These are phyloP conservation scores for Empidonax alnorum DNA, from an alignment of 2,113 vertebrate genomes.

Conservation along the genomic window DNA sequence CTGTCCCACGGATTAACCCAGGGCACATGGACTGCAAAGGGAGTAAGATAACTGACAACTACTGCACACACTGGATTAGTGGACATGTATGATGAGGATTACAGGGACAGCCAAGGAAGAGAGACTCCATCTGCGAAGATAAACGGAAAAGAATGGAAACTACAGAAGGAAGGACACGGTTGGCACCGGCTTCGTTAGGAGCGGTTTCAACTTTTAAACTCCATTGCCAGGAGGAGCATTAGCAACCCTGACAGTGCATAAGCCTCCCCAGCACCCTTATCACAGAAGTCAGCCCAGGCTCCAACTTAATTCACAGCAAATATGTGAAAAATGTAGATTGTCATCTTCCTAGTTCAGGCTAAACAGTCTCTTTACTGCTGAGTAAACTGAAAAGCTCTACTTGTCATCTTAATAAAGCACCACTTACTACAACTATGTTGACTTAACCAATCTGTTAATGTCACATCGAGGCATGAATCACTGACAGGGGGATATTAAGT, in stretches of 20 bases:
- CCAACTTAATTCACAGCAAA: neutral
- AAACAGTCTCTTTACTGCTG: neutral
- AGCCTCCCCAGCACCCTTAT: neutral
- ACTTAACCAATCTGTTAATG: constrained; percentile 54
- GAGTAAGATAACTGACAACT: constrained; percentile 14
- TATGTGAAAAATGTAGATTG: neutral
- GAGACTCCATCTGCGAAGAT: constrained; percentile 58
- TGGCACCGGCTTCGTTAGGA: neutral
- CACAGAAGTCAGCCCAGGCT: neutral
- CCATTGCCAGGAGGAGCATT: neutral
- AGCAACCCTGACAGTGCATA: neutral
- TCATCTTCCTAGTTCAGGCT: neutral
- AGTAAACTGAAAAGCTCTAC: constrained; percentile 31
- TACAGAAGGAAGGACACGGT: constrained; percentile 35
- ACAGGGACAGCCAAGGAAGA: constrained; percentile 56
- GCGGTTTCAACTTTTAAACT: neutral
- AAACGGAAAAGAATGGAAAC: constrained; percentile 50
- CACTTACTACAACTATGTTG: constrained; percentile 24
- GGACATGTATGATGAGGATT: constrained; percentile 35
- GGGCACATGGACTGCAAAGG: constrained; percentile 28
- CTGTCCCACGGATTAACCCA: constrained; percentile 12
- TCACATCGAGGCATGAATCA: constrained; percentile 44
- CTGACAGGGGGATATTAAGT: constrained; percentile 28
- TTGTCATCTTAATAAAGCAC: constrained; percentile 40
- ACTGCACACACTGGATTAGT: constrained; percentile 62